Conservation (phyloP, 2,888 invertebrate species). For the Cephus spinipes region DNA sequence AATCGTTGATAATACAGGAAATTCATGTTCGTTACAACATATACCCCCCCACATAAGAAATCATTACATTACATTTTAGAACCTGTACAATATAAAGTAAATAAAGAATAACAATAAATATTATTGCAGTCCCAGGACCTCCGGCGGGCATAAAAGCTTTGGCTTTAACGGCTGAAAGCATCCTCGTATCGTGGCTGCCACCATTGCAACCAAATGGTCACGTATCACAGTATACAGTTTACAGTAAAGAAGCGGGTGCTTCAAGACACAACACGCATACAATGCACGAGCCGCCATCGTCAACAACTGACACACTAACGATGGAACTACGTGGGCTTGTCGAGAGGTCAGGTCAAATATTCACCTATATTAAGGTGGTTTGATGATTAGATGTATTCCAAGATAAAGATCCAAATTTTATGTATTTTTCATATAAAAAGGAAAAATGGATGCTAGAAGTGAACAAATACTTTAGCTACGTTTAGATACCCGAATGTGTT, state of each 20-base stretch:
- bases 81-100: not conserved
- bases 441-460: too few relatives aligned
- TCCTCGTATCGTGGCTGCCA: conserved; percentile 87
- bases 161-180: conserved; percentile 83
- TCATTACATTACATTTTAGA: not conserved
- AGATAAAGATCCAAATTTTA: too few relatives aligned
- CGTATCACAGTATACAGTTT: conserved; percentile 85
- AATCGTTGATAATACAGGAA: too few relatives aligned
- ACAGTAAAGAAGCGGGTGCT: conserved; percentile 77
- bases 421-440: not conserved
- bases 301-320: conserved; percentile 58
- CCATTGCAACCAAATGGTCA: conserved; percentile 85
- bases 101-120: conserved; percentile 12
- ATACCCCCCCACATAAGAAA: not conserved
- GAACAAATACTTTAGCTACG: too few relatives aligned
- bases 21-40: too few relatives aligned
- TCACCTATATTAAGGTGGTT: not conserved
- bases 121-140: conserved; percentile 79
- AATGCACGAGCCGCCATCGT: conserved; percentile 59
- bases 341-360: conserved; percentile 44
- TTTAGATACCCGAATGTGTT: too few relatives aligned
- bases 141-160: conserved; percentile 88
- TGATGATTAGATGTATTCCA: not conserved
- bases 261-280: conserved; percentile 61
- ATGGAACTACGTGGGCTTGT: conserved; percentile 60